These are phyloP conservation scores for Pentalonia nigronervosa DNA, from an alignment of 1,140 invertebrate genomes.

Conservation along the genomic window DNA sequence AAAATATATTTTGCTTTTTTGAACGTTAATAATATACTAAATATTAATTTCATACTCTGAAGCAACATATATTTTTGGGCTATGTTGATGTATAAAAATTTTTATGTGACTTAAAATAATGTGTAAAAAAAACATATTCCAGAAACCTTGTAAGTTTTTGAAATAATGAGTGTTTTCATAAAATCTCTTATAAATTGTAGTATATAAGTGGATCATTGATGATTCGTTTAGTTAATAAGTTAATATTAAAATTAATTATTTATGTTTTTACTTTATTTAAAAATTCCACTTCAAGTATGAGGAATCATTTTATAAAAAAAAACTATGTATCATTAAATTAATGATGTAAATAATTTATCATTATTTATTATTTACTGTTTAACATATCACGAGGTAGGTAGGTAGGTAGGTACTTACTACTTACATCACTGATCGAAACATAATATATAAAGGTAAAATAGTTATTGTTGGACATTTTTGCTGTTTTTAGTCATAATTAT, in stretches of 20 bases:
- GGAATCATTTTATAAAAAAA: not conserved
- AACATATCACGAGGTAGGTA: not conserved
- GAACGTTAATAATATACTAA: no score
- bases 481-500: conserved; percentile 32
- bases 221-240: no score
- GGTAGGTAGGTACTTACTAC: not conserved
- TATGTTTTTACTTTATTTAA: not conserved
- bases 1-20: no score
- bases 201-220: not conserved
- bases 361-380: not conserved
- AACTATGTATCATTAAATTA: not conserved
- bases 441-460: not conserved
- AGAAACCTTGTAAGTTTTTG: not conserved
- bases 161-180: not conserved
- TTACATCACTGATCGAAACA: not conserved
- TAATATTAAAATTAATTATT: no score
- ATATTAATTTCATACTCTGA: no score
- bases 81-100: not conserved
- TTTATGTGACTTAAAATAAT: not conserved
- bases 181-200: not conserved
- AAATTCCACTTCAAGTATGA: not conserved
- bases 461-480: not conserved
- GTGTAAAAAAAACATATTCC: not conserved
- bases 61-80: no score
- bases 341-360: not conserved